Evolutionary conservation across 2,113 vertebrate species (phyloP).

Genomic region (Myiopsitta monachus): DNA sequence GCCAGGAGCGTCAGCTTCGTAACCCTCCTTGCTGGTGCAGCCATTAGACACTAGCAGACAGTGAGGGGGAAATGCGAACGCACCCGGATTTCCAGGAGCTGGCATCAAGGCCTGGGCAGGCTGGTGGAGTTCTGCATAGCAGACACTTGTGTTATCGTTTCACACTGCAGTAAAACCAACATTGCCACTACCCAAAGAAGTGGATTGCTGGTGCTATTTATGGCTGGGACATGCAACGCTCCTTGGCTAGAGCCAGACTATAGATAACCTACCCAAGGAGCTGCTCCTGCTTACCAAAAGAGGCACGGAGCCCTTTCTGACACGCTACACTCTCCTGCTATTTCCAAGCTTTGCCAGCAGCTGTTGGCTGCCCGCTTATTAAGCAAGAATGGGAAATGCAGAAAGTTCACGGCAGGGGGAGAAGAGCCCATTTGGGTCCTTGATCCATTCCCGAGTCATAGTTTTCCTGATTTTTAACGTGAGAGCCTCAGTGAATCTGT

Average conservation of each 20-base stretch:
- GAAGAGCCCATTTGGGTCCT: not conserved
- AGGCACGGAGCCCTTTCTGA: not conserved
- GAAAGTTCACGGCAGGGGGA: not conserved
- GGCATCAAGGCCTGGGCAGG: not conserved
- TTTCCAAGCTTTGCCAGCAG: constrained; percentile 34
- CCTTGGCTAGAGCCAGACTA: not conserved
- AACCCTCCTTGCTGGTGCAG: not conserved
- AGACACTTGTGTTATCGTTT: fast-evolving
- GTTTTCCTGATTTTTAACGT: not conserved
- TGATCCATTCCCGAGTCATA: fast-evolving
- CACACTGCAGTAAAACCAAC: not conserved
- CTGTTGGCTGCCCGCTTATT: constrained; percentile 16
- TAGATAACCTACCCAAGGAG: not conserved
- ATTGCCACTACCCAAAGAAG: fast-evolving
- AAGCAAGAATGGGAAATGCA: not conserved
- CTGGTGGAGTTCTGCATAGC: fast-evolving
- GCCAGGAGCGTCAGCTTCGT: not conserved
- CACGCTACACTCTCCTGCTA: not conserved
- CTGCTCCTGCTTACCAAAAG: constrained; percentile 30
- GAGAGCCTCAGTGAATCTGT: not conserved
- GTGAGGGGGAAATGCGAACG: not conserved
- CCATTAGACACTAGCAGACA: not conserved
- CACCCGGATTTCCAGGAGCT: not conserved
- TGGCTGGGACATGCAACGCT: not conserved
- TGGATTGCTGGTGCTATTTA: not conserved